Conservation (phyloP, 2,113 vertebrate genomes). For the Microtus richardsoni region DNA sequence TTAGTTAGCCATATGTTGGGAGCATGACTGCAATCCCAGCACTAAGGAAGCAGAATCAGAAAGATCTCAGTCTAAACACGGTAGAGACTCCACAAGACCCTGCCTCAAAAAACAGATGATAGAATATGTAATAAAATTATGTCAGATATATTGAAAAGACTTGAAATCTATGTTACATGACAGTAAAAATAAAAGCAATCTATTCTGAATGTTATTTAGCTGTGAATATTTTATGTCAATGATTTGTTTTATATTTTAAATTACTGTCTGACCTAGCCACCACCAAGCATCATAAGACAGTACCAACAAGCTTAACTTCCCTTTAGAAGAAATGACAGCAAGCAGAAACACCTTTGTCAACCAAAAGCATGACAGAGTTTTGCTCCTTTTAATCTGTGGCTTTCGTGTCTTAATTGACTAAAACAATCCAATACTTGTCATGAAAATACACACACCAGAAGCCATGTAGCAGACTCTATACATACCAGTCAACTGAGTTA, state of each 20-base stretch:
- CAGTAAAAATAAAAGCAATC: background rate
- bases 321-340: background rate
- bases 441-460: slow-evolving; percentile 39
- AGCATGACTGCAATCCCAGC: background rate
- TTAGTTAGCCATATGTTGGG: background rate
- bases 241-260: slow-evolving; percentile 3
- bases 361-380: background rate
- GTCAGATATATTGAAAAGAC: background rate
- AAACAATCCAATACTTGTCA: background rate
- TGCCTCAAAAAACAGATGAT: background rate
- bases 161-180: background rate
- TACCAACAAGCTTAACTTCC: background rate
- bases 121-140: background rate
- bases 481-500: background rate
- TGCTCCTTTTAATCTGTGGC: background rate
- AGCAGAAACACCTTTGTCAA: slow-evolving; percentile 3
- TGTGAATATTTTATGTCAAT: background rate
- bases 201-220: background rate
- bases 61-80: background rate
- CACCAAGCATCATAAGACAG: background rate
- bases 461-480: background rate
- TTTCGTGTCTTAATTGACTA: slow-evolving; percentile 18
- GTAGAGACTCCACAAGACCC: no score
- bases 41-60: background rate
- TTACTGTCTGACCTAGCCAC: background rate